Evolutionary conservation across 2,888 invertebrate species (phyloP), one percentile per base, ranked within the genome.

Genomic region (Sipha maydis): DNA sequence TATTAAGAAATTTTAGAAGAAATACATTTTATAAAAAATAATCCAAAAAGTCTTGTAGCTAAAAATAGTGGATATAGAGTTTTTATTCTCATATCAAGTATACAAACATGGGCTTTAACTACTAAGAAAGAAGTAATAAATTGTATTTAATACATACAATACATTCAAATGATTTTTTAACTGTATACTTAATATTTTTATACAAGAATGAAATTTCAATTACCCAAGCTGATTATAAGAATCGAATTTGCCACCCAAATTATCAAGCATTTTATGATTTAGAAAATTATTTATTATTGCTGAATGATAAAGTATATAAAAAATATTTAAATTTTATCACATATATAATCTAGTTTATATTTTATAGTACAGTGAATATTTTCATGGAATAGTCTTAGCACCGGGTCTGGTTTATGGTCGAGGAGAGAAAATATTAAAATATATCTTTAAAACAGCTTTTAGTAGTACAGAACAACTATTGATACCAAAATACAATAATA

Each of bases 41-140:
- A 82, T 75, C 88, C 88, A 79, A 80, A 75, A 61, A 88, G 80
- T 82, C 5, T 28, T 21, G 21, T 31, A 41, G 38, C 80, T 4
- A 82, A 34, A 75, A 25, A 80, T 34, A 88, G 69, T 82, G 80
- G 75, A 5, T 41, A 31, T 25, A 79, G 80, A 75, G 88, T 88
- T 4, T 88, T 88, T 75, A 80, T 88, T 75, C 80, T 88, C 25
- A 88, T 88, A 82, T 88, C 88, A 54, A 88, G 75, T 82, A 67
- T 88, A 73, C 61, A 61, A 88, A 88, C 82, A 75, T 88, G 88
- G 88, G 82, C 82, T 76, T 76, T 82, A 21, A 82, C 82, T 3
- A 73, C 73, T 17, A 88, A 41, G 61, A 75, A 75, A 25, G 25
- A 88, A 19, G 80, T 82, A 75, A 28, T 5, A 14, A 82, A 28